Evolutionary conservation across 1,140 invertebrate genomes (phyloP).

Genomic region (Sesamia nonagrioides): DNA sequence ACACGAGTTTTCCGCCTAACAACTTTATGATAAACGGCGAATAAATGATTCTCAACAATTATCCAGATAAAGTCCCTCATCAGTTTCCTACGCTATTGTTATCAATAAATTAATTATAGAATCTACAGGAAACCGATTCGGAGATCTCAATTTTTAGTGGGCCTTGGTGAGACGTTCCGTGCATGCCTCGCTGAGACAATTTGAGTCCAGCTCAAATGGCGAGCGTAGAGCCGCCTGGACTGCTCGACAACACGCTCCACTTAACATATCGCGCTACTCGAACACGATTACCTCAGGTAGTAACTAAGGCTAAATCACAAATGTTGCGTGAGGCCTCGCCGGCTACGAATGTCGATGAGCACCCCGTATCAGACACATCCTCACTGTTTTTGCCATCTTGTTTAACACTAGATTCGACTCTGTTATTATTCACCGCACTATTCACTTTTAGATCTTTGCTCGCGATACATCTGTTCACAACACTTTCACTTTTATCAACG

Average conservation of each 20-base stretch:
- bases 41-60: conserved; percentile 61
- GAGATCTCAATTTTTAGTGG: conserved; percentile 82
- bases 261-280: conserved; percentile 66
- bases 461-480: conserved; percentile 77
- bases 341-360: conserved; percentile 66
- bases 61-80: conserved; percentile 82
- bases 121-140: conserved; percentile 86
- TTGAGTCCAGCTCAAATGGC: conserved; percentile 86
- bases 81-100: conserved; percentile 83
- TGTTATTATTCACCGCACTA: conserved; percentile 80
- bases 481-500: conserved; percentile 84
- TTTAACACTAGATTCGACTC: conserved; percentile 71
- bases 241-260: conserved; percentile 71
- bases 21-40: conserved; percentile 67
- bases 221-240: conserved; percentile 75
- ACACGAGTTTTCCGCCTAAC: not conserved
- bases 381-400: conserved; percentile 73
- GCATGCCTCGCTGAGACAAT: conserved; percentile 81
- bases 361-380: conserved; percentile 71
- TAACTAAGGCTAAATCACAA: conserved; percentile 87
- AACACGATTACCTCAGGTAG: conserved; percentile 79
- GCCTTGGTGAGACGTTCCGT: conserved; percentile 78
- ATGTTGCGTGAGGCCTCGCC: conserved; percentile 75
- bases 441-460: conserved; percentile 75
- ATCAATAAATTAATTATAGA: conserved; percentile 87